These are phyloP conservation scores for Myrmecobius fasciatus DNA, from an alignment of 2,113 vertebrate genomes.

Conservation along the genomic window DNA sequence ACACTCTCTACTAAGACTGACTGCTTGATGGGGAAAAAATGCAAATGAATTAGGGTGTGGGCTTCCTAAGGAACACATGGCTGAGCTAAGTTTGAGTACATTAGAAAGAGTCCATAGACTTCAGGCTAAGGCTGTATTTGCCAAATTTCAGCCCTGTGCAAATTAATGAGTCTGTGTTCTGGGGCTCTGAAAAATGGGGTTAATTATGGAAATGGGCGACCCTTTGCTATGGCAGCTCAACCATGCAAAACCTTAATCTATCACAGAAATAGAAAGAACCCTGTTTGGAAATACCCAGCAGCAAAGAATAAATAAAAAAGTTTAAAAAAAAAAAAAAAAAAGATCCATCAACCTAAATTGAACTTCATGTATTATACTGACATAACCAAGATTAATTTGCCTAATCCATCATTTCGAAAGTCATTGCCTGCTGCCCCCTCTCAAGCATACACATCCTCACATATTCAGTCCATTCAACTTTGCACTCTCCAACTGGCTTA, in stretches of 20 bases:
- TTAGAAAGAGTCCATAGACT: neutral
- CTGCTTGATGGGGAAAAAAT: neutral
- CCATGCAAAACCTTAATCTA: slow-evolving; percentile 70
- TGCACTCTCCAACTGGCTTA: neutral
- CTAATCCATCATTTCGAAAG: slow-evolving; percentile 78
- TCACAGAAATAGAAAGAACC: slow-evolving; percentile 70
- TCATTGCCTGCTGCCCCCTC: slow-evolving; percentile 42
- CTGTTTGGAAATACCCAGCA: slow-evolving; percentile 64
- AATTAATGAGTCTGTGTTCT: slow-evolving; percentile 73
- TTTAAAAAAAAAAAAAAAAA: slow-evolving; percentile 60
- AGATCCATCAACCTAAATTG: slow-evolving; percentile 76
- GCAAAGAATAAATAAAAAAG: slow-evolving; percentile 79
- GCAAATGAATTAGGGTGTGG: neutral
- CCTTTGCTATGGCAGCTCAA: slow-evolving; percentile 71
- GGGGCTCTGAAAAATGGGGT: slow-evolving; percentile 78
- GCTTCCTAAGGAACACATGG: slow-evolving; percentile 1
- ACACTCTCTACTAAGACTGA: neutral
- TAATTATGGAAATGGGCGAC: slow-evolving; percentile 73
- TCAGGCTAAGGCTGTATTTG: slow-evolving; percentile 41
- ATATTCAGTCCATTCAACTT: neutral
- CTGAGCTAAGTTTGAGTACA: neutral
- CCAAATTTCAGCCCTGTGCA: slow-evolving; percentile 57
- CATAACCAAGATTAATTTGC: slow-evolving; percentile 78
- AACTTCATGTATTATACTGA: slow-evolving; percentile 68
- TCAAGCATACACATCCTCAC: neutral